Evolutionary conservation across 1,140 invertebrate genomes (phyloP).

Genomic region (Brachionus sp.): DNA sequence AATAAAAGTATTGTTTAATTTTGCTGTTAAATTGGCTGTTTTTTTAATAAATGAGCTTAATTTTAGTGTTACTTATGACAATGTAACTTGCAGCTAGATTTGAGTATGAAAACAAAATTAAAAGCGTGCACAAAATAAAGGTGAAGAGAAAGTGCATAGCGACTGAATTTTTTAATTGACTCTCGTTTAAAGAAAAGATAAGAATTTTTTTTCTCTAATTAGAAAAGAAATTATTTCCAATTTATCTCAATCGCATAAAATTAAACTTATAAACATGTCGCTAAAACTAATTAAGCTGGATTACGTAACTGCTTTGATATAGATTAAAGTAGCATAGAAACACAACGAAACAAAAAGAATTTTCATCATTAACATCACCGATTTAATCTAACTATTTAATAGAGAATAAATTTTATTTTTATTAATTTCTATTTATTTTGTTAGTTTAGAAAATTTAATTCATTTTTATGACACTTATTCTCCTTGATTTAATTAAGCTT

Average conservation of each 20-base stretch:
- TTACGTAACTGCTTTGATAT: background rate
- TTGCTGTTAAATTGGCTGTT: background rate
- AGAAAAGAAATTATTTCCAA: background rate
- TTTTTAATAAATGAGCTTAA: background rate
- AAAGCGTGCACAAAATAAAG: background rate
- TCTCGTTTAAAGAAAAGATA: background rate
- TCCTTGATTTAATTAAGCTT: background rate
- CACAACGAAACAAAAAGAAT: background rate
- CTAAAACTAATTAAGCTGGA: background rate
- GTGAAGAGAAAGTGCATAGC: constrained; percentile 27
- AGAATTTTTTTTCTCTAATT: background rate
- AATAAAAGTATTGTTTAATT: constrained; percentile 5
- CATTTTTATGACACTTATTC: background rate
- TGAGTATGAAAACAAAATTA: background rate
- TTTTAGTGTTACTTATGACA: constrained; percentile 30
- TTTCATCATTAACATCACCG: background rate
- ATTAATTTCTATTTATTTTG: background rate
- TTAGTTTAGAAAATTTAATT: background rate
- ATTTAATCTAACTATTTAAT: background rate
- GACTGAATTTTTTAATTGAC: background rate
- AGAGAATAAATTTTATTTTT: background rate
- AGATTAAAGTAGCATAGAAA: background rate
- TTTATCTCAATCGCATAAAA: background rate
- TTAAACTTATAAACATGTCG: background rate
- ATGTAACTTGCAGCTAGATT: constrained; percentile 38